Percentiles rank a stretch among this genome's conserved stretches.
phyloP scores from a whole-genome alignment of 2,797 vertebrate species.

The Melopsittacus undulatus region DNA sequence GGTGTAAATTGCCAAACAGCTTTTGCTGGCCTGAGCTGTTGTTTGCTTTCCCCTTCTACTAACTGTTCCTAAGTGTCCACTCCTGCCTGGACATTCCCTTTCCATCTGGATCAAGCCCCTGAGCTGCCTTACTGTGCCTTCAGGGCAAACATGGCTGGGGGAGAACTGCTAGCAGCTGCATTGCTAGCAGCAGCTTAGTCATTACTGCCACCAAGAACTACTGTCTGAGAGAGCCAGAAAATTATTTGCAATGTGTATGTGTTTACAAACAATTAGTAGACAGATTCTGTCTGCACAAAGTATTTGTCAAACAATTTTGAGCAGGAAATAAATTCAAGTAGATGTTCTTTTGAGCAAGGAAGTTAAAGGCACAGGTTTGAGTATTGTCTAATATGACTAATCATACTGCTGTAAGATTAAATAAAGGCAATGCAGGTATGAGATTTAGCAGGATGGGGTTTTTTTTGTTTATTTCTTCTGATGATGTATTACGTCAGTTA shows the following conservation, averaged over 20 bases:
- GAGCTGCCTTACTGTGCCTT: background rate
- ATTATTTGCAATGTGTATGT: background rate
- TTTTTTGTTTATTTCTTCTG: background rate
- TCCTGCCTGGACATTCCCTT: background rate
- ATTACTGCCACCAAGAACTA: background rate
- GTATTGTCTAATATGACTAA: background rate
- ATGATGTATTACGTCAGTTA: constrained; percentile 23
- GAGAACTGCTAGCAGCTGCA: constrained; percentile 5
- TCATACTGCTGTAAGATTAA: background rate
- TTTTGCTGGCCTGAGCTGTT: background rate
- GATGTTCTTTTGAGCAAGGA: background rate
- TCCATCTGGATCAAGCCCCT: background rate
- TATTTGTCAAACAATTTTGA: background rate
- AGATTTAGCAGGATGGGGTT: background rate
- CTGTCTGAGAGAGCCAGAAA: background rate
- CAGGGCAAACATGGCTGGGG: background rate
- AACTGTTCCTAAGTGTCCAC: background rate
- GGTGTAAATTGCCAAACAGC: background rate
- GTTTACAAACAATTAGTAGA: constrained; percentile 25
- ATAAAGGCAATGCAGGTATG: background rate
- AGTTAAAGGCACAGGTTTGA: background rate
- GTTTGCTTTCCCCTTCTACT: background rate
- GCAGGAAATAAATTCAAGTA: background rate
- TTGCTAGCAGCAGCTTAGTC: background rate
- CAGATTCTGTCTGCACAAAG: background rate